Evolutionary conservation across 2,113 vertebrate species (phyloP).

Genomic region (Rhadina sibilatrix): DNA sequence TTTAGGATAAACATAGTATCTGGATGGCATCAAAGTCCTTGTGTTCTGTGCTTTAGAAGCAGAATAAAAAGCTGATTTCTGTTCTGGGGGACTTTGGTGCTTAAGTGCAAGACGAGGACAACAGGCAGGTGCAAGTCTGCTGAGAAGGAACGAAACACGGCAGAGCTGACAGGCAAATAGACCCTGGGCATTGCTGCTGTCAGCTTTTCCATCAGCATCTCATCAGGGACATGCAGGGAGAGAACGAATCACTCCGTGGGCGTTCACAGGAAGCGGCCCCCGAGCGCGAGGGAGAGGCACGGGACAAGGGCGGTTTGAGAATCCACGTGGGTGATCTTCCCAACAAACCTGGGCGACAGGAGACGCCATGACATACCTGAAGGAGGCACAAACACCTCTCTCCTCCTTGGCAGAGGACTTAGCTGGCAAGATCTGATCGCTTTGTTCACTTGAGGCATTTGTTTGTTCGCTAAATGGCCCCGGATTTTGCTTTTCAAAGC

Average conservation of each 20-base stretch:
- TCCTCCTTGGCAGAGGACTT: neutral
- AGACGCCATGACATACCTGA: neutral
- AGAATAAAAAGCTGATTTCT: neutral
- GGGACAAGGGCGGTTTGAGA: neutral
- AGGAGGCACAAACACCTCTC: neutral
- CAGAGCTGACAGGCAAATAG: neutral
- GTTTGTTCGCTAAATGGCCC: neutral
- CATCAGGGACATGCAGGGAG: neutral
- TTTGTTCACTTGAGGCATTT: neutral
- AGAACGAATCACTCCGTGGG: neutral
- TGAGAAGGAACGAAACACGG: neutral
- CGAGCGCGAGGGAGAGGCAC: neutral
- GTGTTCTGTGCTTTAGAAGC: neutral
- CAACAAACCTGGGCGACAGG: neutral
- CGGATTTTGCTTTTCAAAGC: neutral
- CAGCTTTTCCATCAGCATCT: neutral
- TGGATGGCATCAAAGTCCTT: neutral
- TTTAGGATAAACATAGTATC: neutral
- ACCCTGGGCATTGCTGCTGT: neutral
- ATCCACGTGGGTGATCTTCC: slow-evolving; percentile 24
- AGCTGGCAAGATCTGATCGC: neutral
- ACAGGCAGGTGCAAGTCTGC: neutral
- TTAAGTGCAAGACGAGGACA: neutral
- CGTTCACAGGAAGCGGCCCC: neutral
- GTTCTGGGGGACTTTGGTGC: neutral